A percentile compares a stretch with the other conserved stretches of the same genome.
These are phyloP conservation scores for Serilophus lunatus DNA, from an alignment of 2,113 vertebrate genomes.

Conservation along the genomic window DNA sequence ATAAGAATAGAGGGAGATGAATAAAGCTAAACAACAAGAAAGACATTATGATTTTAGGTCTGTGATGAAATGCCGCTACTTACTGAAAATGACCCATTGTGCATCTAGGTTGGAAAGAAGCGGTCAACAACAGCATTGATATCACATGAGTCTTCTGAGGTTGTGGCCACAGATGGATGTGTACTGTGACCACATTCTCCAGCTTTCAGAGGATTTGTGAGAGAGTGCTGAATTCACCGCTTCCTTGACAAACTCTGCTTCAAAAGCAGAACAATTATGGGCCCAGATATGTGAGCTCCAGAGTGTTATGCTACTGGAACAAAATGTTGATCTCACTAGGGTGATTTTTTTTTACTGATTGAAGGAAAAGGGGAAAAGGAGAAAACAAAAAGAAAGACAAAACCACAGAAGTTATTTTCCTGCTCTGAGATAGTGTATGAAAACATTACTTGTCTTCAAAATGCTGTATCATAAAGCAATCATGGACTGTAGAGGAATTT, in stretches of 20 bases:
- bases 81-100: neutral
- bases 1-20: neutral
- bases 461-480: neutral
- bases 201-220: neutral
- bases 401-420: neutral
- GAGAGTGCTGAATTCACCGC: neutral
- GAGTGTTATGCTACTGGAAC: neutral
- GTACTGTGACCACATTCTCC: neutral
- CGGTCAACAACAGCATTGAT: neutral
- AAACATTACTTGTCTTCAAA: neutral
- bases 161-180: neutral
- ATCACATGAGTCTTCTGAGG: conserved; percentile 1
- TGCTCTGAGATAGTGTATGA: neutral
- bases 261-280: neutral
- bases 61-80: neutral
- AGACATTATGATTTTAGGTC: neutral
- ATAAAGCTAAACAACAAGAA: neutral
- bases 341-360: neutral
- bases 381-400: no score
- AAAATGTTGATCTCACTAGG: neutral
- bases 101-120: neutral
- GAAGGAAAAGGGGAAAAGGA: neutral
- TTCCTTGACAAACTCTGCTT: neutral
- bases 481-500: neutral
- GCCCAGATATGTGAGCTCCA: neutral